Evolutionary conservation across 2,797 vertebrate species (phyloP).

Genomic region (Bufotes viridis): DNA sequence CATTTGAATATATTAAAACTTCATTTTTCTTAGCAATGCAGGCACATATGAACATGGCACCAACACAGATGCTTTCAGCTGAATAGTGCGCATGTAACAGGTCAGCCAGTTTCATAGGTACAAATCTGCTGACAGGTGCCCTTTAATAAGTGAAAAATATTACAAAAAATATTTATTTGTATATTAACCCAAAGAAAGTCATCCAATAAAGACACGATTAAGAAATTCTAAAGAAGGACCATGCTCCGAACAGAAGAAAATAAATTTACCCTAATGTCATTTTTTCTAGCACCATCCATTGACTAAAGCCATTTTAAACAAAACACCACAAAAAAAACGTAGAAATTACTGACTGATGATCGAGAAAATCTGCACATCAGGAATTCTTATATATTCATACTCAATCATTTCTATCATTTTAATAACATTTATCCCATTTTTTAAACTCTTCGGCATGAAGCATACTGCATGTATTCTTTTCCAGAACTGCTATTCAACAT

Average conservation of each 20-base stretch:
- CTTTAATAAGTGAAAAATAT: too few relatives aligned
- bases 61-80: too few relatives aligned
- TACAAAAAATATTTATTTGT: too few relatives aligned
- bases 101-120: too few relatives aligned
- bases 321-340: too few relatives aligned
- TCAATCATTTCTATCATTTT: neutral
- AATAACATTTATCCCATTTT: neutral
- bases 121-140: too few relatives aligned
- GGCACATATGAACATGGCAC: too few relatives aligned
- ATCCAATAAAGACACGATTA: neutral
- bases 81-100: too few relatives aligned
- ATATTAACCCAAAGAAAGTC: too few relatives aligned
- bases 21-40: too few relatives aligned
- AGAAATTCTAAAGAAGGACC: neutral
- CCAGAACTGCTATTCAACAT: neutral
- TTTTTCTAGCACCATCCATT: neutral
- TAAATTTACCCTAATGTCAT: neutral
- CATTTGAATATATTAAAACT: too few relatives aligned
- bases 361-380: neutral
- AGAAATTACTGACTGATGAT: neutral
- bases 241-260: too few relatives aligned
- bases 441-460: neutral
- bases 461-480: neutral
- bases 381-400: neutral
- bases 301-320: neutral